Percentiles rank a stretch among this genome's conserved stretches.
Evolutionary conservation across 2,797 vertebrate species (phyloP).

Genomic region (Dendrocincla fuliginosa): DNA sequence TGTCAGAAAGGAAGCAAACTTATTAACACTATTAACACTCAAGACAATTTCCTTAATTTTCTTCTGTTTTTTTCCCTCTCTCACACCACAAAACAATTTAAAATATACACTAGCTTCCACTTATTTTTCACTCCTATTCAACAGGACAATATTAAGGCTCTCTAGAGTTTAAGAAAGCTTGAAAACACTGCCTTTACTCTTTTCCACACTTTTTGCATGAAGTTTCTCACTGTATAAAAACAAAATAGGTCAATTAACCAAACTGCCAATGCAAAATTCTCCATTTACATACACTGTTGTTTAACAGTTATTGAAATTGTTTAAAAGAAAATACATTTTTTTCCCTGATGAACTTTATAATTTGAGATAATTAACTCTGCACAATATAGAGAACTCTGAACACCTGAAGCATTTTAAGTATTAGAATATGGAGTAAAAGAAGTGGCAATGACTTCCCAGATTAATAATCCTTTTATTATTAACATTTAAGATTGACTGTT

Average conservation of each 20-base stretch:
- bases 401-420: background rate
- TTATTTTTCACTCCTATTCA: background rate
- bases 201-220: background rate
- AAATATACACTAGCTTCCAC: background rate
- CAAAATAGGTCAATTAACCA: background rate
- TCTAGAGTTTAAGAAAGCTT: background rate
- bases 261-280: background rate
- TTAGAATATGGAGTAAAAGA: background rate
- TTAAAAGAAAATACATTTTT: background rate
- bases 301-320: background rate
- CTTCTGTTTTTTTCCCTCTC: background rate
- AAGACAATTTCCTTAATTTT: background rate
- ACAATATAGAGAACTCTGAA: background rate
- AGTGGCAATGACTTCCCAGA: background rate
- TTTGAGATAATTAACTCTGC: background rate
- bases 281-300: background rate
- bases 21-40: background rate
- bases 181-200: background rate
- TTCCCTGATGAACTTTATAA: background rate
- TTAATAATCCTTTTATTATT: conserved; percentile 30
- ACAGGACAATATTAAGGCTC: background rate
- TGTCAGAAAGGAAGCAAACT: background rate
- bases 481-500: background rate
- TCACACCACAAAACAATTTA: background rate
- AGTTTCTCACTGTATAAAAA: background rate